Evolutionary conservation across 2,888 invertebrate species (phyloP), one percentile per base, ranked within the genome.

Genomic region (Amiota mariae): DNA sequence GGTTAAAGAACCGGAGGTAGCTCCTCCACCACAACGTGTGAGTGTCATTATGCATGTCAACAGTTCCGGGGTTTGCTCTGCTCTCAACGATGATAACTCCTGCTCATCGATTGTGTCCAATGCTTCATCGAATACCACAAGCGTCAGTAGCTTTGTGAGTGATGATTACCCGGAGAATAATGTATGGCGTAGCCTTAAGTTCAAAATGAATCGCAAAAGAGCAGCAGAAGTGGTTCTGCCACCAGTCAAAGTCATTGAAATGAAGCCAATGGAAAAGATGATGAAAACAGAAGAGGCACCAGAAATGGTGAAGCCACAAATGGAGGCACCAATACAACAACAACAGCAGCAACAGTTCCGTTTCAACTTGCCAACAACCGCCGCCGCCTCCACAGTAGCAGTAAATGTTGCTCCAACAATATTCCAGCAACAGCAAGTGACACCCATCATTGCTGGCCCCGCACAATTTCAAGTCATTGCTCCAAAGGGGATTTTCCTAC

Each of bases 11-110:
- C 75, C 76, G 24, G 73, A 78, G 18, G 73, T 70, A 36, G 73
- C 77, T 3, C 71, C 76, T 10, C 79, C 76, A 66, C 82, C 82
- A n/a, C 84, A 89, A 70, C 90, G 92, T 71, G 91, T 93, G 48
- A 96, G 96, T 12, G 97, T 97, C 79, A 97, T 97, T 80, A 96
- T 96, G 95, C 93, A 93, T 80, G 96, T 95, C 9, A 94, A 94
- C 88, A 94, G 94, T 77, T 94, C 95, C 86, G 96, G 96, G 61
- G 94, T 94, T 51, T 95, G 94, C 90, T 85, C 87, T 8, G 75
- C 85, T 11, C 74, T 82, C 20, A 36, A 36, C 6, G 83, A 85
- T 68, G 82, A 83, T 66, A 76, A 75, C 54, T 81, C 81, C 48
- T 80, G 78, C 57, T 81, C 85, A 20, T 77, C 84, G 8, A 78